phyloP scores from a whole-genome alignment of 2,888 invertebrate genomes.

The Xylota sylvarum region DNA sequence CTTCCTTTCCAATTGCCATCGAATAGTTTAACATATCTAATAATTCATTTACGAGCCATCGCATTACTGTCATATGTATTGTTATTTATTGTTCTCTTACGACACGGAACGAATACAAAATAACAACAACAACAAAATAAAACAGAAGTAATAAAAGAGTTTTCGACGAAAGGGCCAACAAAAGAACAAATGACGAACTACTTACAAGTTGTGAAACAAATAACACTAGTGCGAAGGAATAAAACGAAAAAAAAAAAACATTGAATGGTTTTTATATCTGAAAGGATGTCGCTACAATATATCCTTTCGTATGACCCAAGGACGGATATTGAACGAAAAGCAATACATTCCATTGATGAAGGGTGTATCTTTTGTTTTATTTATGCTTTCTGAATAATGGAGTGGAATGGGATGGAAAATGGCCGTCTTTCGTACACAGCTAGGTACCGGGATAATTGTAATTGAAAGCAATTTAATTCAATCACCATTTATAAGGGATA shows the following conservation, averaged over 20 bases:
- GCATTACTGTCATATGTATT: conserved; percentile 19
- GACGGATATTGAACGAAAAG: not conserved
- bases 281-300: conserved; percentile 4
- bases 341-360: conserved; percentile 4
- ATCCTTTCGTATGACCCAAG: not conserved
- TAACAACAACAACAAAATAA: not conserved
- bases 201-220: conserved; percentile 13
- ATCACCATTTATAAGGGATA: not conserved
- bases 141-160: conserved; percentile 11
- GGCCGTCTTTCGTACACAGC: not conserved
- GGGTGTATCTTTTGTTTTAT: conserved; percentile 1
- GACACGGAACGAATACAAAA: not conserved
- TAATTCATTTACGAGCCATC: conserved; percentile 33
- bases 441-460: not conserved
- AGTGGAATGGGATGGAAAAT: not conserved
- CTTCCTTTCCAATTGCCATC: conserved; percentile 1
- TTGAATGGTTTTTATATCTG: conserved; percentile 9
- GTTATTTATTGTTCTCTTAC: conserved; percentile 24
- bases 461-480: no score
- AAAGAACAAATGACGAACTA: conserved; percentile 10
- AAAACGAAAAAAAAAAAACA: not conserved
- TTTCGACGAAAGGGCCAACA: not conserved
- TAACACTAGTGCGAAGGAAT: not conserved
- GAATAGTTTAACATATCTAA: conserved; percentile 25
- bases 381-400: not conserved